Conservation (phyloP, 2,797 vertebrate genomes). For the Morus bassanus region DNA sequence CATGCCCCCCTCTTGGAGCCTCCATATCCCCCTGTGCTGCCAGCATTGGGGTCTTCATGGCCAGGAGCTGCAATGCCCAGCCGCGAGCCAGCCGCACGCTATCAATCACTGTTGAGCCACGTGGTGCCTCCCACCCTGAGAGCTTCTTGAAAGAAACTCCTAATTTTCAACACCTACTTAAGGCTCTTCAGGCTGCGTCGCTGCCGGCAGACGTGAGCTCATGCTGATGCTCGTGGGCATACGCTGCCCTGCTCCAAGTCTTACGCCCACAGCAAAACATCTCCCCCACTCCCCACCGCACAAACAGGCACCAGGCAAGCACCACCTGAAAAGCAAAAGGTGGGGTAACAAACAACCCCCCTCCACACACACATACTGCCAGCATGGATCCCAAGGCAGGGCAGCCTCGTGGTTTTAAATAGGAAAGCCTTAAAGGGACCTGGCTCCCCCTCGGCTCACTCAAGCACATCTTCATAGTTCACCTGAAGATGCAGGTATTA, state of each 20-base stretch:
- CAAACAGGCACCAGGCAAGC: accelerated
- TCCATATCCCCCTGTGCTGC: accelerated
- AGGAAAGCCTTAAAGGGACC: not conserved
- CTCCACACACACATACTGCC: not conserved
- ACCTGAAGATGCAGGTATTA: not conserved
- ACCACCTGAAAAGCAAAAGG: not conserved
- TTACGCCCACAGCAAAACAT: slow-evolving; percentile 24
- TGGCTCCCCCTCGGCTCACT: not conserved
- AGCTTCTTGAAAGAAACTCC: slow-evolving; percentile 60
- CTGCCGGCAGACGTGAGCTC: slow-evolving; percentile 71
- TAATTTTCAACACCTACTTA: slow-evolving; percentile 74
- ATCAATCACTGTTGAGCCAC: not conserved
- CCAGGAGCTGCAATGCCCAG: accelerated
- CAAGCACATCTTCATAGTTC: not conserved
- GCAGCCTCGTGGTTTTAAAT: not conserved
- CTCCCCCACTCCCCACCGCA: not conserved
- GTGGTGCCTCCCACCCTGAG: not conserved
- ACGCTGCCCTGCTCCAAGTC: slow-evolving; percentile 15
- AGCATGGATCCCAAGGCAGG: not conserved
- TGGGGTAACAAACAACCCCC: not conserved
- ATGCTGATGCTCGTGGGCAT: slow-evolving; percentile 34
- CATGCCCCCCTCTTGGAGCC: not conserved
- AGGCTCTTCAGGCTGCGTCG: slow-evolving; percentile 44
- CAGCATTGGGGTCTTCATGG: accelerated
- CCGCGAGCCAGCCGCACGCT: accelerated